Evolutionary conservation across 2,888 invertebrate species (phyloP), one percentile per base, ranked within the genome.

Genomic region (Thymelicus lineola): DNA sequence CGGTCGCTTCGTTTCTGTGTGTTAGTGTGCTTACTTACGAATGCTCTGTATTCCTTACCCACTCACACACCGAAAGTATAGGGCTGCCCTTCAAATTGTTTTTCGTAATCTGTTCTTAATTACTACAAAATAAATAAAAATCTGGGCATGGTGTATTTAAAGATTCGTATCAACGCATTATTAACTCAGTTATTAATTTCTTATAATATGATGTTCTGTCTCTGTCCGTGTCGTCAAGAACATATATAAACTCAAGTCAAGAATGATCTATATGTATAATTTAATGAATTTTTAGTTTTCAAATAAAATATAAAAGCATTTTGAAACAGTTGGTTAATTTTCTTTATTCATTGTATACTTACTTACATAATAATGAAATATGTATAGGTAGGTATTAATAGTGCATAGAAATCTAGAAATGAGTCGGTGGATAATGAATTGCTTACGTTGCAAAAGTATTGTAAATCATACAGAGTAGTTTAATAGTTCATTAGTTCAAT

Each of bases 1-100:
- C 86, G 86, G 87, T 83, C 82, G 79, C 77, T 74, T 80, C 84
- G 86, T 87, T 80, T 90, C 90, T 91, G 90, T 87, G 82, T 87
- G 83, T 75, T 75, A 70, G 75, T 74, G 75, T 60, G 67, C 67
- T 61, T 55, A 66, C 67, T 61, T 55, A 66, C 61, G 53, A 61
- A 69, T 57, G 62, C 62, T 68, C 67, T 48, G 82, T 87, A 86
- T 88, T 84, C 85, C 91, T 87, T 81, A 80, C 87, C 85, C 89
- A 87, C 92, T 90, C 92, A 86, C 91, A 91, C 90, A 77, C 79
- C 74, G 74, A 82, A 72, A 66, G 15, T 35, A n/a, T 83, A 91
- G 91, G 91, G 91, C 72, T 91, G 89, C 57, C 77, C 70, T 63
- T 72, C 62, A 57, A 66, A 36, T 66, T 62, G 57, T 69, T 73